phyloP scores from a whole-genome alignment of 1,140 invertebrate genomes.

The Vanessa atalanta region DNA sequence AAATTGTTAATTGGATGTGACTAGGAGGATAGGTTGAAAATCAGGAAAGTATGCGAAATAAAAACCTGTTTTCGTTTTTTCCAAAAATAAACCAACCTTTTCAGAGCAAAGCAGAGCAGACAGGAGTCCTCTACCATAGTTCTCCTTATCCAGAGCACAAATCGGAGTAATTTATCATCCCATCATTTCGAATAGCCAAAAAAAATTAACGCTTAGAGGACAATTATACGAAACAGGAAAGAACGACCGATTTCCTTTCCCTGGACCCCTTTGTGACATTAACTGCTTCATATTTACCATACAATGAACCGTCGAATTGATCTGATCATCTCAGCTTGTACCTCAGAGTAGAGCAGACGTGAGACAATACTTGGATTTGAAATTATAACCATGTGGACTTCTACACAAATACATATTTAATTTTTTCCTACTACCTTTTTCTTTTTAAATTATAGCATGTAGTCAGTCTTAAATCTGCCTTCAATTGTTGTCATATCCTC shows the following conservation, averaged over 20 bases:
- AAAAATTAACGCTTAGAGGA: slow-evolving; percentile 33
- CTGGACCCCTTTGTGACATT: slow-evolving; percentile 42
- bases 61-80: too few species aligned
- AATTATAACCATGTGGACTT: not conserved
- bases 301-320: slow-evolving; percentile 55
- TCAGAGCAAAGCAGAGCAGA: not conserved
- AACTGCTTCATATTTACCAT: slow-evolving; percentile 51
- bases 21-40: too few species aligned
- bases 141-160: slow-evolving; percentile 1
- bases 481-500: too few species aligned
- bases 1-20: too few species aligned
- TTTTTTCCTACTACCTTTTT: too few species aligned
- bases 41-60: too few species aligned
- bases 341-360: slow-evolving; percentile 27
- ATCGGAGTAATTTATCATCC: slow-evolving; percentile 12
- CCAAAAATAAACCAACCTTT: not conserved
- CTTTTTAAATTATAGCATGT: too few species aligned
- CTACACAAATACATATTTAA: too few species aligned
- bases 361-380: not conserved
- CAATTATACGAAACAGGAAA: slow-evolving; percentile 48
- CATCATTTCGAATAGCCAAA: slow-evolving; percentile 18
- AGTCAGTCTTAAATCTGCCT: too few species aligned
- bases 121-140: not conserved
- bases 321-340: slow-evolving; percentile 48
- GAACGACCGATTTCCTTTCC: slow-evolving; percentile 47